Conservation (phyloP, 2,113 vertebrate species). For the Synodontis membranacea region DNA sequence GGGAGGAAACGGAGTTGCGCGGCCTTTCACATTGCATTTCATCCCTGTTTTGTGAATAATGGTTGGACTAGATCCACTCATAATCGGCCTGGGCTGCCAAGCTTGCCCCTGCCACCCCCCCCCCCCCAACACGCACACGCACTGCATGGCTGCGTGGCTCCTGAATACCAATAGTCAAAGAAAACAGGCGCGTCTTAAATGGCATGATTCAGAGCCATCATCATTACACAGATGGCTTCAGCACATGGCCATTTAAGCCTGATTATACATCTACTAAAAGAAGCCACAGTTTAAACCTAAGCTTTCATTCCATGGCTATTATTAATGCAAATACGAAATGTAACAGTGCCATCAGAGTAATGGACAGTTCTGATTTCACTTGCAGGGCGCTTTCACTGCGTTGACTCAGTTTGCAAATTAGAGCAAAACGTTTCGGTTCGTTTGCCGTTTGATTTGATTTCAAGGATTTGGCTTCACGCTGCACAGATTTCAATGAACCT, state of each 20-base stretch:
- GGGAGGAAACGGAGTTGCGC: constrained; percentile 31
- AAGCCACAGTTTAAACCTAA: background rate
- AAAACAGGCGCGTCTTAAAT: constrained; percentile 4
- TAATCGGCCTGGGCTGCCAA: constrained; percentile 41
- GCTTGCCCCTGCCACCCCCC: background rate
- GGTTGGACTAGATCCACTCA: constrained; percentile 51
- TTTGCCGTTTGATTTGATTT: background rate
- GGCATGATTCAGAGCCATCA: constrained; percentile 28
- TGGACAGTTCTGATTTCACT: background rate
- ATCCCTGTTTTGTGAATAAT: constrained; percentile 51
- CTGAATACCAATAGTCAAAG: constrained; percentile 4
- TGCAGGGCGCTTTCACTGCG: background rate
- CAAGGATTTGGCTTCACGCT: background rate
- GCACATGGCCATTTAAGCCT: constrained; percentile 4
- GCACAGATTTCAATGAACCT: background rate
- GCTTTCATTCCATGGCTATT: constrained; percentile 4
- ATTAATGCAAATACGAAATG: background rate
- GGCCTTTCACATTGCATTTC: constrained; percentile 35
- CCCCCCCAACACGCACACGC: background rate
- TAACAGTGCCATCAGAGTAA: constrained; percentile 8
- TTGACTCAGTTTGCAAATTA: background rate
- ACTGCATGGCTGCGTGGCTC: background rate
- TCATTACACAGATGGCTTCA: constrained; percentile 20
- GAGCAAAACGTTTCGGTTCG: background rate
- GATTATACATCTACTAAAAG: background rate